Evolutionary conservation across 2,797 vertebrate genomes (phyloP), one percentile per base, ranked within the genome.

Genomic region (Sternotherus odoratus): DNA sequence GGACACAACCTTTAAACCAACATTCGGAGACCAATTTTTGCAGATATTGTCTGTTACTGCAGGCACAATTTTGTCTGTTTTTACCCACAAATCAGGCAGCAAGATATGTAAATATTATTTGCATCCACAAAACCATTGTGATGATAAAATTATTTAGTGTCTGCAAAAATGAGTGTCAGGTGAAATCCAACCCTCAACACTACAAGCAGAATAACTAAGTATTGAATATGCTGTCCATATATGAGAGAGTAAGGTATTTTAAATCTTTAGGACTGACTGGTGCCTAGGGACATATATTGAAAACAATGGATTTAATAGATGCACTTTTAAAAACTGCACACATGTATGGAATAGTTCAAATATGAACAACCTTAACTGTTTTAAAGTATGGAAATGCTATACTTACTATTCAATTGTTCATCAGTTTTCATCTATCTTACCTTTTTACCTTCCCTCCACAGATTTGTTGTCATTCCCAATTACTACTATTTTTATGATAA

Each of bases 1-100:
- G 96, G 96, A 95, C 96, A 97, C 94, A 96, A 96, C 95, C 96
- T 97, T 97, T 97, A 94, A 86, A 96, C 95, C 91, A 95, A 84
- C 0, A 1, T 81, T 72, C 50, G 85, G 72, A 72, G 77, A 84
- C 86, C 93, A 92, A 93, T 96, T 96, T 97, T 97, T 86, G 82
- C 69, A 88, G 94, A 94, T 95, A 88, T 96, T 95, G 48, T 95
- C 89, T 95, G 87, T 91, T 95, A 94, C 80, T 85, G 90, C 82
- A 89, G 57, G 83, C 69, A 96, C 72, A 93, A 86, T 88, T 94
- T 79, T 95, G 63, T 89, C 69, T 91, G 26, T 13, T 82, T 94
- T 94, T 82, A 51, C 88, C 80, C 82, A 78, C 82, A 91, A 83
- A 85, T 50, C 84, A 86, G 79, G 82, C 36, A 92, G 84, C 69